Conservation (phyloP, 2,113 vertebrate genomes). For the Lophochroa leadbeateri region DNA sequence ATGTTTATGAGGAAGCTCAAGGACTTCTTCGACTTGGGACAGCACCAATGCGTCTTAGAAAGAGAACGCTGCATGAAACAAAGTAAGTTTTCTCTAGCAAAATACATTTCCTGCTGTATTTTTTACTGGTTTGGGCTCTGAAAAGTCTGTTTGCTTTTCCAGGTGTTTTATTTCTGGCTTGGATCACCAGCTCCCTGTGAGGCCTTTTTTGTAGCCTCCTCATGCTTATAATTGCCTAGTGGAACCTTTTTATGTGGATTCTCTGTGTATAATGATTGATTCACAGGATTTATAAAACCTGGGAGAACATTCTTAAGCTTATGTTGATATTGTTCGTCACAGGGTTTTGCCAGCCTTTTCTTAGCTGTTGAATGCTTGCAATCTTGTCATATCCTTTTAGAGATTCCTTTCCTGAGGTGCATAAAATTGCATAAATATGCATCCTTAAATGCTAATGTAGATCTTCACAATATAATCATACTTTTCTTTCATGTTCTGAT, state of each 20-base stretch:
- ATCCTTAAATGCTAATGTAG: neutral
- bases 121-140: neutral
- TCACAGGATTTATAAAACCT: neutral
- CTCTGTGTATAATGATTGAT: neutral
- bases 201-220: neutral
- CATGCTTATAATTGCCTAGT: neutral
- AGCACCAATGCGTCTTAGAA: constrained; percentile 59
- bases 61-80: constrained; percentile 76
- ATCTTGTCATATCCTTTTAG: neutral
- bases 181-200: neutral
- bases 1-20: neutral
- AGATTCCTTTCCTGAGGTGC: neutral
- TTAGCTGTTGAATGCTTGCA: neutral
- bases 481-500: constrained; percentile 12
- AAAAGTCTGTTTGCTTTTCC: neutral
- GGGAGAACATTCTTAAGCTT: neutral
- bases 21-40: constrained; percentile 12
- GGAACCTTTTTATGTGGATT: neutral
- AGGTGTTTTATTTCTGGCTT: neutral
- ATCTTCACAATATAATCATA: neutral
- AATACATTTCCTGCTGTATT: neutral
- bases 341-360: neutral
- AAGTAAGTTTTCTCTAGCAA: constrained; percentile 68
- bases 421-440: constrained; percentile 29
- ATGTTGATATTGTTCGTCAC: neutral